Conservation (phyloP, 2,888 invertebrate species). For the Rhagonycha lutea region DNA sequence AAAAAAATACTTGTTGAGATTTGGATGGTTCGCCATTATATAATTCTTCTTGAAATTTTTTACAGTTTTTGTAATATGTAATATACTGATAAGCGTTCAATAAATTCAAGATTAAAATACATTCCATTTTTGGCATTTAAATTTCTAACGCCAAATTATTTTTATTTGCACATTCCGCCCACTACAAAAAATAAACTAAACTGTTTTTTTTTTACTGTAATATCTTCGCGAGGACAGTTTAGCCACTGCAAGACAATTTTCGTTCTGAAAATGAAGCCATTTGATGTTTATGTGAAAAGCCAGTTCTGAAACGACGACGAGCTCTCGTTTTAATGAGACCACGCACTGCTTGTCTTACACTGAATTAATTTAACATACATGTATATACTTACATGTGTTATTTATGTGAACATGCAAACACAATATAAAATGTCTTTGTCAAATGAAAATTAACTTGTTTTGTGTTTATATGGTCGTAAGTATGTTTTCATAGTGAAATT, state of each 20-base stretch:
- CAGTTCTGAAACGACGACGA: conserved; percentile 34
- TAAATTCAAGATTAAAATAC: background rate
- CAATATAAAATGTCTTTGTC: conserved; percentile 34
- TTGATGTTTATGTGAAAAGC: conserved; percentile 29
- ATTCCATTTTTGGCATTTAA: background rate
- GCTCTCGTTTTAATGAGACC: conserved; percentile 41
- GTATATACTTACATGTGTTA: conserved; percentile 36
- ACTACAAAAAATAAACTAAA: background rate
- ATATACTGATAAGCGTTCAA: background rate
- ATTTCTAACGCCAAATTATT: background rate
- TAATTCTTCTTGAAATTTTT: background rate
- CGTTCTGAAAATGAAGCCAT: conserved; percentile 34
- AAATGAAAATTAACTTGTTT: conserved; percentile 36
- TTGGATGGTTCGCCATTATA: background rate
- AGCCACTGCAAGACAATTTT: background rate
- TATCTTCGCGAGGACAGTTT: background rate
- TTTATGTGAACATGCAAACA: conserved; percentile 37
- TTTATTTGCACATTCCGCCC: background rate
- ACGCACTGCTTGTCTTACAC: conserved; percentile 44
- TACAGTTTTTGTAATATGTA: background rate
- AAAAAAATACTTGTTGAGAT: background rate
- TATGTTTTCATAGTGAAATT: background rate
- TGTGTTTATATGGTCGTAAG: background rate
- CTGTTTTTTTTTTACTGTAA: background rate
- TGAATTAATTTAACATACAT: conserved; percentile 40